Percentiles rank a stretch among this genome's conserved stretches.
phyloP scores from a whole-genome alignment of 1,140 invertebrate genomes.

The Philaenus spumarius region DNA sequence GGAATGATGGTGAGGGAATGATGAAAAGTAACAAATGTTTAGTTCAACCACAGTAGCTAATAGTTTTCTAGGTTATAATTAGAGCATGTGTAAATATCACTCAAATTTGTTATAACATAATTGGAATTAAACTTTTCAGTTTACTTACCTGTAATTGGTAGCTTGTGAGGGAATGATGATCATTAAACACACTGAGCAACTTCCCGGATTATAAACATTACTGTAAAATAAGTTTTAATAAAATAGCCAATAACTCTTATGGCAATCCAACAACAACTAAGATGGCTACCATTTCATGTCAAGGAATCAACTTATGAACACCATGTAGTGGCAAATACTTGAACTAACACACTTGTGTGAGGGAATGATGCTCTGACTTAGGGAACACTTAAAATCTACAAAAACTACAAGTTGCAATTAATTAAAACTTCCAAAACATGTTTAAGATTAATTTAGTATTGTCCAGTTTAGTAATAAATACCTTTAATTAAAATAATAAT shows the following conservation, averaged over 20 bases:
- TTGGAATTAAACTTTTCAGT: neutral
- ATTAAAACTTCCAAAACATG: neutral
- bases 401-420: neutral
- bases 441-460: neutral
- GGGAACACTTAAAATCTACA: neutral
- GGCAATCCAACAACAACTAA: neutral
- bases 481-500: neutral
- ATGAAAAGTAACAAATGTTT: neutral
- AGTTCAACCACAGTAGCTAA: neutral
- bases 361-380: neutral
- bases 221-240: neutral
- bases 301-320: neutral
- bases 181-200: neutral
- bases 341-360: neutral
- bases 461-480: neutral
- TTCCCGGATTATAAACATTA: neutral
- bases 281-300: neutral
- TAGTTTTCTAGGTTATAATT: neutral
- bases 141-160: neutral
- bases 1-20: slow-evolving; percentile 7
- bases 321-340: neutral
- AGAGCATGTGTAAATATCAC: neutral
- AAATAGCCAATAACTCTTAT: neutral
- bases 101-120: neutral
- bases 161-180: neutral